Evolutionary conservation across 2,888 invertebrate genomes (phyloP).

Genomic region (Gasteruption jaculator): DNA sequence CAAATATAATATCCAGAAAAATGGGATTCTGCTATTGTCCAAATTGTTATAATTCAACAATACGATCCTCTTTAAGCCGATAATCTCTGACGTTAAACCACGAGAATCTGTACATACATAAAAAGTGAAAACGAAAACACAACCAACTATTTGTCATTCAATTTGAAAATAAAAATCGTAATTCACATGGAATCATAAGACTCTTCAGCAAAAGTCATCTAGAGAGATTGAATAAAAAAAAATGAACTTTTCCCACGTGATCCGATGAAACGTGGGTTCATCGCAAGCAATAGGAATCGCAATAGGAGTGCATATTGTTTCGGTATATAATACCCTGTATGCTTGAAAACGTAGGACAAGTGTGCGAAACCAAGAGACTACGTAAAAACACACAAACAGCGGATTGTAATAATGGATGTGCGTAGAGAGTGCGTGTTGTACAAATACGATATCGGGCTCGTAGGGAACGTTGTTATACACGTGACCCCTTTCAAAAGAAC

Average conservation of each 20-base stretch:
- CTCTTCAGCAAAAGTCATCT: no score
- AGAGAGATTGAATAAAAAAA: no score
- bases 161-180: no score
- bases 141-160: no score
- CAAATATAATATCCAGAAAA: no score
- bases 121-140: no score
- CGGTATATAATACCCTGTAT: conserved; percentile 36
- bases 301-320: conserved; percentile 38
- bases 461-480: conserved; percentile 40
- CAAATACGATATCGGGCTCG: conserved; percentile 49
- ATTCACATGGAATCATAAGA: no score
- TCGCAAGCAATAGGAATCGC: conserved; percentile 9
- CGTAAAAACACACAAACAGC: conserved; percentile 46
- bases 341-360: conserved; percentile 32
- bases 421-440: conserved; percentile 43
- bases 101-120: no score
- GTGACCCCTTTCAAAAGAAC: conserved; percentile 44
- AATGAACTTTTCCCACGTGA: conserved; percentile 40
- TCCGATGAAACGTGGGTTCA: conserved; percentile 31
- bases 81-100: no score
- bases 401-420: conserved; percentile 48
- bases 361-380: conserved; percentile 37
- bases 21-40: no score
- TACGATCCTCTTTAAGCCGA: no score
- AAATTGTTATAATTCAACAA: no score